Evolutionary conservation across 1,140 invertebrate genomes (phyloP).

Genomic region (Pseudoatta argentina): DNA sequence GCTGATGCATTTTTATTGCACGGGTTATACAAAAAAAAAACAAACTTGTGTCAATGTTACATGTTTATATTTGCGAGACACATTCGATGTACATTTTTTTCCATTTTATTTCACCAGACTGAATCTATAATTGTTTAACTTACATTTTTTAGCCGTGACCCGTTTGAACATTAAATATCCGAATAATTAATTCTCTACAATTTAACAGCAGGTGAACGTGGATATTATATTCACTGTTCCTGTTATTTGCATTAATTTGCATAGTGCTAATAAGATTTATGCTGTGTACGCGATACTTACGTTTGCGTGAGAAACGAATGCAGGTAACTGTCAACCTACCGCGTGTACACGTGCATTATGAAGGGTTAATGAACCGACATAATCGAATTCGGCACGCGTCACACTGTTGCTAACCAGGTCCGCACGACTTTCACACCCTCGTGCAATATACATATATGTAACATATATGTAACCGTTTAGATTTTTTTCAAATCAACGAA

Average conservation of each 20-base stretch:
- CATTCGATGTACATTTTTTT: not conserved
- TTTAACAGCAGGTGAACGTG: slow-evolving; percentile 15
- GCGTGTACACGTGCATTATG: slow-evolving; percentile 18
- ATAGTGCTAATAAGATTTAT: slow-evolving; percentile 47
- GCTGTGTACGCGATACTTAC: slow-evolving; percentile 13
- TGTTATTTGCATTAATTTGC: slow-evolving; percentile 50
- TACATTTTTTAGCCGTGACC: slow-evolving; percentile 6
- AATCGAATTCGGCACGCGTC: slow-evolving; percentile 57
- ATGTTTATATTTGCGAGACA: slow-evolving; percentile 5
- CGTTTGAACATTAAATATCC: not conserved
- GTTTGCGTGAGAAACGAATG: slow-evolving; percentile 53
- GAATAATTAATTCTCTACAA: not conserved
- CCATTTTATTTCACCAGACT: not conserved
- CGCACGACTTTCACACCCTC: slow-evolving; percentile 40
- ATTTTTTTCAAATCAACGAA: slow-evolving; percentile 52
- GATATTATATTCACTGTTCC: not conserved
- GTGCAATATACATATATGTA: slow-evolving; percentile 22
- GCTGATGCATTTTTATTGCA: slow-evolving; percentile 36
- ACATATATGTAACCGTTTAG: slow-evolving; percentile 17
- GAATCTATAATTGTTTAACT: slow-evolving; percentile 20
- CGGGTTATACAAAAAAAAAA: slow-evolving; percentile 1
- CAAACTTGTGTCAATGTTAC: not conserved
- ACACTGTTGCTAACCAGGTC: slow-evolving; percentile 48
- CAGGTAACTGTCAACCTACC: slow-evolving; percentile 48
- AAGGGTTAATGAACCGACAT: slow-evolving; percentile 55